Evolutionary conservation across 2,888 invertebrate species (phyloP), one percentile per base, ranked within the genome.

Genomic region (Proisotoma minuta): DNA sequence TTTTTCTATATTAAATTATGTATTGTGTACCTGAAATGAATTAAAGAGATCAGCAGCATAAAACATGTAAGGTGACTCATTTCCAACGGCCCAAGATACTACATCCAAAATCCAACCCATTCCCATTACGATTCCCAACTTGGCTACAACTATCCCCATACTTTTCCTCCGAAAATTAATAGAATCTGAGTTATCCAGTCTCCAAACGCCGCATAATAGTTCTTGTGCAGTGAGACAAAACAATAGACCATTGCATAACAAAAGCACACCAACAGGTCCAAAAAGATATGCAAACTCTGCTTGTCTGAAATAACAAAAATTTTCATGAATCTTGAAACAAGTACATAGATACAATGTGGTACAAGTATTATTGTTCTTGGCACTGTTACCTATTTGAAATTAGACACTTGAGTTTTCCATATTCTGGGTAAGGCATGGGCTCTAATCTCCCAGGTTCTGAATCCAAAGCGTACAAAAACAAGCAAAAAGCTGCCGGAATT

Each of bases 91-190:
- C 71, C 71, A 72, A 26, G 69, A 68, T 26, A 72, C 49, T 3
- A 73, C 70, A 57, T 73, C 73, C 12, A 73, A 61, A 47, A 73
- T 71, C 73, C 73, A 73, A 20, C 71, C 73, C 65, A 72, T 69
- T 10, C 71, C 73, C 73, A 73, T 73, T 2, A 73, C 70, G 27
- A 73, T 69, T 29, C 68, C 73, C 54, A 73, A 43, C 43, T 73
- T 73, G 22, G 68, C 73, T 24, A 73, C 73, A 24, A 73, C 73
- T 43, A 73, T 67, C 1, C 73, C 73, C 71, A 72, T 70, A 27
- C 69, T 68, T 60, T 73, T 73, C 22, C 71, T 47, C 15, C 73
- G 58, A 49, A 72, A 73, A 27, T 66, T 70, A 12, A 73, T 68
- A 4, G 69, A 69, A 54, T 72, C 72, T 0, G 72, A 70, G 53